These are phyloP conservation scores for Gymnorhina tibicen DNA, from an alignment of 2,113 vertebrate genomes.

Conservation along the genomic window DNA sequence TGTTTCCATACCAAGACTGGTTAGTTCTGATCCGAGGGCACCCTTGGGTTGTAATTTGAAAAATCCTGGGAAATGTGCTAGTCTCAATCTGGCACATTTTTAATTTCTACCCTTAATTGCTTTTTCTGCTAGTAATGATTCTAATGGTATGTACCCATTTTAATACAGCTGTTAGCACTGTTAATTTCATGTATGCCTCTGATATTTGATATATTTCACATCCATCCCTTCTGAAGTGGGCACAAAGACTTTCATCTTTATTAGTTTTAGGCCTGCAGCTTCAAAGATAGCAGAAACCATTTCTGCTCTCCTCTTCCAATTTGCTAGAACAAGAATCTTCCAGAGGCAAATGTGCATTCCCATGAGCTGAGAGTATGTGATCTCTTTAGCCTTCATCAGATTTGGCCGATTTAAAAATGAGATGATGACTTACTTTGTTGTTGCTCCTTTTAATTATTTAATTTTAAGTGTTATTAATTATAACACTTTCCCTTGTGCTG, in stretches of 20 bases:
- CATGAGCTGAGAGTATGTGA: background rate
- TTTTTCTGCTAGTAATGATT: background rate
- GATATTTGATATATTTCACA: background rate
- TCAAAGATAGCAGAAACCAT: background rate
- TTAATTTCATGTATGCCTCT: background rate
- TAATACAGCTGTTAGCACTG: background rate
- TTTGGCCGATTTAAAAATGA: background rate
- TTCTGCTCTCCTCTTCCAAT: background rate
- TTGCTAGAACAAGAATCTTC: background rate
- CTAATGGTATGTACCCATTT: background rate
- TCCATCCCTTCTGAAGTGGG: background rate
- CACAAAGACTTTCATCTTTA: background rate
- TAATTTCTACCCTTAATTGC: background rate
- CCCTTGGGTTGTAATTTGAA: background rate
- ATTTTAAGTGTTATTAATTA: too few species aligned
- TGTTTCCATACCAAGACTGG: background rate
- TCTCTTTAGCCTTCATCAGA: conserved; percentile 6
- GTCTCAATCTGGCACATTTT: background rate
- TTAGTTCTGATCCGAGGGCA: background rate
- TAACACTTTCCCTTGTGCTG: background rate
- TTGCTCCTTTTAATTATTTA: background rate
- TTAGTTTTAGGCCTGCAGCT: conserved; percentile 12
- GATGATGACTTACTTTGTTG: background rate
- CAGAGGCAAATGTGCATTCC: background rate
- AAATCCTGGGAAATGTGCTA: background rate